Conservation (phyloP, 2,797 vertebrate genomes). For the Numenius phaeopus region DNA sequence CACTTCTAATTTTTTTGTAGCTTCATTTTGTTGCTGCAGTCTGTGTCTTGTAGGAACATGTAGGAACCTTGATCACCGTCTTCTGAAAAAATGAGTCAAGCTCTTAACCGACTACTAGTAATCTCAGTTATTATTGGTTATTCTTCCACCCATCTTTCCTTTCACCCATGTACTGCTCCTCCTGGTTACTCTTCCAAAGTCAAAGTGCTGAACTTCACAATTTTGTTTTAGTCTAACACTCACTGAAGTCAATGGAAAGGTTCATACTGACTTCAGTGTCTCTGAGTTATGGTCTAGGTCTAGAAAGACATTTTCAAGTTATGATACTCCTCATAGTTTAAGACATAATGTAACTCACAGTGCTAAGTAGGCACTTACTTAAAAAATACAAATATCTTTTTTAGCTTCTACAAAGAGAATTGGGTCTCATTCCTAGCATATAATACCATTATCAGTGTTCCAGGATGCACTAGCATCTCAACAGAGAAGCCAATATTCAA, state of each 20-base stretch:
- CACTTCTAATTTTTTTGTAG: not conserved
- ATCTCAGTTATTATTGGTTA: not conserved
- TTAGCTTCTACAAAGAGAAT: not conserved
- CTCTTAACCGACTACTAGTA: not conserved
- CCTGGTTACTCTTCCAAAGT: not conserved
- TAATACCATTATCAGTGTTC: not conserved
- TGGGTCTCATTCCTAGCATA: not conserved
- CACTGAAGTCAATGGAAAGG: not conserved
- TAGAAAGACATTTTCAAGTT: not conserved
- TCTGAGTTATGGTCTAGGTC: not conserved
- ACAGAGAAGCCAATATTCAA: not conserved
- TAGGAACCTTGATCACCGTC: not conserved
- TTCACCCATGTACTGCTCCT: not conserved
- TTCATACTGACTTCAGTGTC: not conserved
- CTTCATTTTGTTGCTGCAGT: not conserved
- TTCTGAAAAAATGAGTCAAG: not conserved
- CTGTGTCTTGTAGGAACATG: not conserved
- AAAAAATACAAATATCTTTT: not conserved
- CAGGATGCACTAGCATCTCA: not conserved
- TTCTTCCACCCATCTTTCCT: not conserved
- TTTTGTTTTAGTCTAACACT: not conserved
- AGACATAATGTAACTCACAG: not conserved
- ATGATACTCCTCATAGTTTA: not conserved
- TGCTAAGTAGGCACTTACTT: not conserved
- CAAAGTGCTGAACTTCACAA: not conserved